Base-by-base conservation (phyloP, 2,113 vertebrate species). In the Amia ocellicauda region DNA sequence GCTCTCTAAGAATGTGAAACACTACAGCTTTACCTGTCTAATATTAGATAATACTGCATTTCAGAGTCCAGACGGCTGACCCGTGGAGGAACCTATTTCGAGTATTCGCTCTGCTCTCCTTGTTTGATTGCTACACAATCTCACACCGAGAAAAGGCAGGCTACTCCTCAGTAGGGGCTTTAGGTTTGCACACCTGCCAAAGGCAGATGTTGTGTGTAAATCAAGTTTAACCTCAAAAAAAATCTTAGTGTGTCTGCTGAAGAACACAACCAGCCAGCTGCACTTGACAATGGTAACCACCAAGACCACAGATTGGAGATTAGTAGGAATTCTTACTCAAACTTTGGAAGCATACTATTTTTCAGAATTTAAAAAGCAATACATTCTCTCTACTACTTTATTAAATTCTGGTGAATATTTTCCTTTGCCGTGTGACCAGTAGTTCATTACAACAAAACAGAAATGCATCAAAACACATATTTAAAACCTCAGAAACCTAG, bases 171-270 rank as follows among this genome's bases (percentile, higher is more conserved):
- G 63, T 41, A 60, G 63, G 5, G 58, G 14, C 28, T 27, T 80
- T 74, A 76, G 78, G 81, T 82, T 72, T 78, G 76, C 79, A 82
- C 85, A 86, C 84, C 86, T 87, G 85, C 84, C 76, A 84, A 75
- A 85, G 77, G 85, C 85, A 87, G 83, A 89, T 85, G 86, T 87
- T 85, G 68, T 69, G 72, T 78, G 78, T 80, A 83, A 89, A 85
- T 86, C 85, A 83, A 69, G 79, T 78, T 76, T 66, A 71, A 69
- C 55, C 71, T 73, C 23, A 17, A 22, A 17, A 69, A 19, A 58
- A 41, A 62, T 60, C 29, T 53, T 43, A 26, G n/a, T 23, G 16
- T 64, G 31, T 43, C 31, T 53, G 78, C 72, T 64, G 71, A 68
- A 82, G 78, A 27, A 43, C 4, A 60, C n/a, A 49, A 79, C 79